Evolutionary conservation across 2,113 vertebrate genomes (phyloP).

Genomic region (Phylloscopus trochilus): DNA sequence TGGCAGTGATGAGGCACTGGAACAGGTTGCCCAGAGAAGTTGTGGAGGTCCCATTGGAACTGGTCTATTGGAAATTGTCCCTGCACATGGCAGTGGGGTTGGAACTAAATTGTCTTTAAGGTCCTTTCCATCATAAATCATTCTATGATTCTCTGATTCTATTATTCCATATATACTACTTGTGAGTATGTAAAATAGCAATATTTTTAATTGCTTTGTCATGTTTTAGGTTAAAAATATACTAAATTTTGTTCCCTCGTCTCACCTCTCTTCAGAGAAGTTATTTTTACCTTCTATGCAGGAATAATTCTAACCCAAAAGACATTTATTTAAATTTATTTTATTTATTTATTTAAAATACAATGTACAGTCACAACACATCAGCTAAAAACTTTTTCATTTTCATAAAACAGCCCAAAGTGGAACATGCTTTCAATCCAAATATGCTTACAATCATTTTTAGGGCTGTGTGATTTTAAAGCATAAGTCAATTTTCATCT

Average conservation of each 20-base stretch:
- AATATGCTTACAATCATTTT: not conserved
- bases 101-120: not conserved
- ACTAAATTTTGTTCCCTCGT: not conserved
- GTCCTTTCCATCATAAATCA: fast-evolving
- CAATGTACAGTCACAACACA: not conserved
- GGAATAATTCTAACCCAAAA: not conserved
- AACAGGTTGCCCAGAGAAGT: not conserved
- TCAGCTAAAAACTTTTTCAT: not conserved
- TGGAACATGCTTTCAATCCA: not conserved
- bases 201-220: not conserved
- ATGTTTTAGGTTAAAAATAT: not conserved
- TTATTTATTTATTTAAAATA: not conserved
- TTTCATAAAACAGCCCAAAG: not conserved
- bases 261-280: not conserved
- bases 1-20: not conserved
- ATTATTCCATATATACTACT: not conserved
- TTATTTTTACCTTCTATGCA: not conserved
- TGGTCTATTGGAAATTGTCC: not conserved
- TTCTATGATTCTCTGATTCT: not conserved
- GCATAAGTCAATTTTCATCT: not conserved
- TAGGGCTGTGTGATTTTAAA: not conserved
- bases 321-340: not conserved
- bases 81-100: not conserved
- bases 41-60: no score
- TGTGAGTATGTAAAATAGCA: not conserved